phyloP scores from a whole-genome alignment of 2,888 invertebrate species.

The Macrophya alboannulata region DNA sequence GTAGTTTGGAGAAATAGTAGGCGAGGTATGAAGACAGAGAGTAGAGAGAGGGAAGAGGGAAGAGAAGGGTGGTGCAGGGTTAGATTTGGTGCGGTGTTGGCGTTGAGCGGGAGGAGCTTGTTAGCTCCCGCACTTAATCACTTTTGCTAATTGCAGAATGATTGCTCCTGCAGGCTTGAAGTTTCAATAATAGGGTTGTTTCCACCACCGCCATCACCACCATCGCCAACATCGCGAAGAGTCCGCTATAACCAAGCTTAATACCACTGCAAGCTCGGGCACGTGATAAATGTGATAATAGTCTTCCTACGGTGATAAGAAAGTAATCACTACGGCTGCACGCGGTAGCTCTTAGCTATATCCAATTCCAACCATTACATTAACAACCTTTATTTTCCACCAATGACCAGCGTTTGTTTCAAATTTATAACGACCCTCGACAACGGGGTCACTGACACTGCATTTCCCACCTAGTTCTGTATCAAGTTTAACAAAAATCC shows the following conservation, averaged over 20 bases:
- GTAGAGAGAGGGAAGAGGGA: neutral
- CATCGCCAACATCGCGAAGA: slow-evolving; percentile 19
- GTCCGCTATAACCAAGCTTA: slow-evolving; percentile 5
- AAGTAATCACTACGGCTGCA: slow-evolving; percentile 73
- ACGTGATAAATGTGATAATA: slow-evolving; percentile 71
- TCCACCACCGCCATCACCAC: slow-evolving; percentile 57
- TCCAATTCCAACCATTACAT: slow-evolving; percentile 66
- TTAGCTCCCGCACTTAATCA: slow-evolving; percentile 73
- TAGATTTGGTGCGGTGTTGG: neutral
- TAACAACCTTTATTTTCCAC: neutral
- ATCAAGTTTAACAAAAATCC: neutral
- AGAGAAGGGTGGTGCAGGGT: neutral
- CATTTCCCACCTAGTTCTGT: too few relatives aligned
- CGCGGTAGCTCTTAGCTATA: slow-evolving; percentile 60
- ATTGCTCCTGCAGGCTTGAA: slow-evolving; percentile 74
- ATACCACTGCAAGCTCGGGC: slow-evolving; percentile 56
- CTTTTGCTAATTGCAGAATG: slow-evolving; percentile 77
- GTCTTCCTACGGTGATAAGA: slow-evolving; percentile 70
- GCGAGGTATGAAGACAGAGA: neutral
- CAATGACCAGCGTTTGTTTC: neutral
- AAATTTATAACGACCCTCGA: slow-evolving; percentile 17
- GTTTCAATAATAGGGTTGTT: slow-evolving; percentile 77
- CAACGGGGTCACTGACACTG: slow-evolving; percentile 11
- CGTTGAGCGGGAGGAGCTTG: slow-evolving; percentile 38
- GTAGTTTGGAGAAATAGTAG: too few relatives aligned